Evolutionary conservation across 2,888 invertebrate genomes (phyloP), one percentile per base, ranked within the genome.

Genomic region (Ypsolopha sequella): DNA sequence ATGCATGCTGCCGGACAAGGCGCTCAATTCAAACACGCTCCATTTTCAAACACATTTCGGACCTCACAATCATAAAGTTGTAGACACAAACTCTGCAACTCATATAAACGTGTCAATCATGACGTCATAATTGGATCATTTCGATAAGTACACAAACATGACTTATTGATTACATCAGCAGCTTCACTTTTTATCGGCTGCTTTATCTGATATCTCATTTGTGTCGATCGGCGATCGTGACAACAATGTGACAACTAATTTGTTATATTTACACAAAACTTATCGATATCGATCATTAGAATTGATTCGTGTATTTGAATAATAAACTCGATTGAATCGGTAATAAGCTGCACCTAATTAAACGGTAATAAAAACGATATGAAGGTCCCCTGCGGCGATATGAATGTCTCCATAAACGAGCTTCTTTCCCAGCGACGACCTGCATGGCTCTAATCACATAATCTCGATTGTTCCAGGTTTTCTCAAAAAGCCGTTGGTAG

Each of bases 401-500:
- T 4, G 24, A 24, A 24, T 24, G 24, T 24, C 2, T 24, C 24
- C 9, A 24, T 24, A 24, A 24, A 39, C n/a, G 39, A n/a, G 9
- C 10, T 39, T 2, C 2, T 39, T 39, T 9, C 9, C 39, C 39
- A 2, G 39, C 9, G 1, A 39, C 6, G 39, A n/a, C n/a, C 9
- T 39, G 39, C 39, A 10, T 9, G 6, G 39, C 13, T n/a, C 13
- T 50, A 36, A 14, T 63, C 52, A 68, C 61, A 60, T 24, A 24
- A 46, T 46, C 11, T 47, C 47, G 11, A 11, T 84, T 80, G 69
- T 80, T 80, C 0, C 82, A 86, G 86, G 78, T 84, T 84, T 84
- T 80, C 73, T 80, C 70, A 86, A 81, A 79, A 85, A 77, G 84
- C 84, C 85, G 70, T 77, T 85, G 75, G 76, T 84, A 76, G 85